Base-by-base conservation (phyloP, 2,888 invertebrate species). In the Elysia crispata region DNA sequence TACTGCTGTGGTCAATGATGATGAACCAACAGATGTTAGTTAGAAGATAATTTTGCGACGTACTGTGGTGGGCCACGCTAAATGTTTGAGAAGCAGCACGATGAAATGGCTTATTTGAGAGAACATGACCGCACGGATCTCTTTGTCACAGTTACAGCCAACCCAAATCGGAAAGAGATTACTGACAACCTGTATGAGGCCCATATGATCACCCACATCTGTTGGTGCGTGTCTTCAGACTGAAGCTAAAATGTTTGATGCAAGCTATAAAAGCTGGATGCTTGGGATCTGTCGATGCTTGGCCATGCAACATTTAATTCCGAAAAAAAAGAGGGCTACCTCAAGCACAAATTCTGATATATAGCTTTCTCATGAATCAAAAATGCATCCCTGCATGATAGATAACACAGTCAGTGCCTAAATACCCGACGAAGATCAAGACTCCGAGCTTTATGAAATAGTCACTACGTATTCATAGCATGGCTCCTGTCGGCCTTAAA, bases 41-140 rank as follows among this genome's bases (percentile, higher is more conserved):
- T n/a, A n/a, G n/a, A n/a, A n/a, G n/a, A n/a, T n/a, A n/a, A n/a
- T n/a, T n/a, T n/a, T n/a, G n/a, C 82, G 23, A 31, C 75, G 5
- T 92, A 91, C 82, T 80, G 82, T 23, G 90, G 91, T 13, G 67
- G 89, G 41, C 91, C 91, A 11, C 83, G 92, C 30, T 85, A 87
- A 81, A 91, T 92, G 90, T 82, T 87, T 50, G 89, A 92, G 85
- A 85, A 88, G 49, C 91, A 89, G 84, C 85, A 93, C 82, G 92
- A 93, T 88, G 90, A 91, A 0, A 92, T 93, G 92, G 86, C 91
- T 18, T 90, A 92, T 72, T 92, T 93, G 6, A 54, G 88, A 60
- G 89, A 90, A 81, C 91, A 84, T 88, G 93, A 93, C 1, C 89
- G 89, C 80, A 92, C 93, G 31, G 90, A 91, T 92, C n/a, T 93